Percentiles rank a stretch among this genome's conserved stretches.
Conservation (phyloP, 2,797 vertebrate genomes). For the Catharus ustulatus region DNA sequence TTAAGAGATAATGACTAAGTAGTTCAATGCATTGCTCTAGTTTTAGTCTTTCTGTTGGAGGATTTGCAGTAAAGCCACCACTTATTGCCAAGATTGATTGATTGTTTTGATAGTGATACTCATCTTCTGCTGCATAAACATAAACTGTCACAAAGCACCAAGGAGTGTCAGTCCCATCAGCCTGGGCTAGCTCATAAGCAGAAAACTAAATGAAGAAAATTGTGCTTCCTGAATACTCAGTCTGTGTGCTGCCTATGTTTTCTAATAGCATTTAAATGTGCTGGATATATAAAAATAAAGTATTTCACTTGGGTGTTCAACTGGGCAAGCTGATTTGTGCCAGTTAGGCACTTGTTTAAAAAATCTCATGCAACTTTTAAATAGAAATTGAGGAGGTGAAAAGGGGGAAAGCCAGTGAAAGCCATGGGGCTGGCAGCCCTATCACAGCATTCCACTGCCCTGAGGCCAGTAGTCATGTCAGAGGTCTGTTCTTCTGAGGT, state of each 20-base stretch:
- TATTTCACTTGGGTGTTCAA: background rate
- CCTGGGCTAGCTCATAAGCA: background rate
- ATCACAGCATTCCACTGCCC: accelerated
- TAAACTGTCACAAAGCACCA: background rate
- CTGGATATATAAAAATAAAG: background rate
- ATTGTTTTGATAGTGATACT: slow-evolving; percentile 3
- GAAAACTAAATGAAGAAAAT: background rate
- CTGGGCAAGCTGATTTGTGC: background rate
- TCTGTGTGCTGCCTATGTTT: background rate
- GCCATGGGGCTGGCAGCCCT: background rate
- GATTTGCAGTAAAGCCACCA: background rate
- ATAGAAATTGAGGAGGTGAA: background rate
- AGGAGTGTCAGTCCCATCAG: background rate
- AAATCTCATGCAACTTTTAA: background rate
- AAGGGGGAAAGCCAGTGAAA: background rate
- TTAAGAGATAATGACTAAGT: background rate
- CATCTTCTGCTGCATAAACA: background rate
- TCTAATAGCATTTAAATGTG: background rate
- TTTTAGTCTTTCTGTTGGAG: background rate
- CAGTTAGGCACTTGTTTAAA: background rate
- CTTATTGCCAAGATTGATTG: background rate
- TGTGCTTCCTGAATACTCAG: background rate
- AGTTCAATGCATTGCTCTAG: background rate
- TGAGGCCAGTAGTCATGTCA: background rate
- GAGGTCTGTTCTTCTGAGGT: background rate